phyloP scores from a whole-genome alignment of 2,888 invertebrate species.

The Conops quadrifasciatus region DNA sequence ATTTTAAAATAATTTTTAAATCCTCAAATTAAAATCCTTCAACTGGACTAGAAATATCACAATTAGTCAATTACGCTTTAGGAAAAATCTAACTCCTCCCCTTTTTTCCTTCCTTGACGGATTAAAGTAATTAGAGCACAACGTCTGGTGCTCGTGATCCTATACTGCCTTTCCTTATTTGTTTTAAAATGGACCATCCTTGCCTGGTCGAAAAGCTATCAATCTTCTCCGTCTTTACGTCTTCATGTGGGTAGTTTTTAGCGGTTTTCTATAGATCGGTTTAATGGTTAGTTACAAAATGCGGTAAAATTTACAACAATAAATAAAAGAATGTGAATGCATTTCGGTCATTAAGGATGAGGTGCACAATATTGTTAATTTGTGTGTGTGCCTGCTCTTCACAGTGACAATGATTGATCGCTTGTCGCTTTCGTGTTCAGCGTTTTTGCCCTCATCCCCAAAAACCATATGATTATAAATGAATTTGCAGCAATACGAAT shows the following conservation, averaged over 20 bases:
- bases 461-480: too few relatives aligned
- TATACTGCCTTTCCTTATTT: neutral
- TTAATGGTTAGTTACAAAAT: neutral
- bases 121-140: conserved; percentile 5
- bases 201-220: conserved; percentile 2
- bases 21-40: too few relatives aligned
- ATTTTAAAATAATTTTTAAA: too few relatives aligned
- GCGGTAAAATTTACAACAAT: neutral
- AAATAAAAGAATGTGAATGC: neutral
- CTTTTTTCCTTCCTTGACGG: too few relatives aligned
- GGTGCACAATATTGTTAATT: neutral
- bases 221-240: neutral
- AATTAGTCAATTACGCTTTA: too few relatives aligned
- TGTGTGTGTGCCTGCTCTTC: neutral
- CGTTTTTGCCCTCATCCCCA: too few relatives aligned
- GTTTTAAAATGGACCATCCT: neutral
- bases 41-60: too few relatives aligned
- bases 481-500: too few relatives aligned
- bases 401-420: conserved; percentile 1
- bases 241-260: neutral
- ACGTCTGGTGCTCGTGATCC: neutral
- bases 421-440: neutral
- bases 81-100: neutral
- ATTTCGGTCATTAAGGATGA: neutral
- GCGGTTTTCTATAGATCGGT: neutral